phyloP scores from a whole-genome alignment of 92 coral and sea anemone genomes.

The Phenganax stokvisi region DNA sequence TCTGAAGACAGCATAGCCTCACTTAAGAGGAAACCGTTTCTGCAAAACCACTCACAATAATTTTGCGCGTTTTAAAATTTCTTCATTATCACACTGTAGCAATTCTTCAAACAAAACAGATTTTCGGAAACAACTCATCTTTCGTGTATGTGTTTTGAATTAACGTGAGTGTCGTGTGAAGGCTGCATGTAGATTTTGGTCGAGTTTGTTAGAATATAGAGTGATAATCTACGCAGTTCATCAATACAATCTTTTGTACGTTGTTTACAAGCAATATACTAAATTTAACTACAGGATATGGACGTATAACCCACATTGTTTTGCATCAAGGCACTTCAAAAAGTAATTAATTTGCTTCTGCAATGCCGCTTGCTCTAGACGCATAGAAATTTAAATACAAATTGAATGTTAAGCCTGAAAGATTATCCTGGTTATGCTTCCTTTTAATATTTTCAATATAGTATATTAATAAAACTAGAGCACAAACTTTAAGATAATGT shows the following conservation, averaged over 20 bases:
- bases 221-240: neutral
- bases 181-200: neutral
- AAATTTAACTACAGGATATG: conserved; percentile 21
- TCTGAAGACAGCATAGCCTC: no score
- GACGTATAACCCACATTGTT: conserved; percentile 4
- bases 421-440: neutral
- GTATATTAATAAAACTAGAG: no score
- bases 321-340: neutral
- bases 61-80: neutral
- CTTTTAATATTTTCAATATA: neutral
- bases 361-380: conserved; percentile 6
- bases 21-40: neutral
- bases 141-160: neutral
- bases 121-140: neutral
- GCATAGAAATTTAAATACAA: conserved; percentile 15
- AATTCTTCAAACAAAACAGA: neutral
- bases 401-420: conserved; percentile 4
- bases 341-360: conserved; percentile 17
- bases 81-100: conserved; percentile 5
- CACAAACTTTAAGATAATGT: no score
- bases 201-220: no score
- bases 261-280: neutral
- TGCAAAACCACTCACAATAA: neutral
- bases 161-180: neutral
- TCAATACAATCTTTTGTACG: neutral